phyloP scores from a whole-genome alignment of 1,140 invertebrate species.

The Drosophila littoralis region DNA sequence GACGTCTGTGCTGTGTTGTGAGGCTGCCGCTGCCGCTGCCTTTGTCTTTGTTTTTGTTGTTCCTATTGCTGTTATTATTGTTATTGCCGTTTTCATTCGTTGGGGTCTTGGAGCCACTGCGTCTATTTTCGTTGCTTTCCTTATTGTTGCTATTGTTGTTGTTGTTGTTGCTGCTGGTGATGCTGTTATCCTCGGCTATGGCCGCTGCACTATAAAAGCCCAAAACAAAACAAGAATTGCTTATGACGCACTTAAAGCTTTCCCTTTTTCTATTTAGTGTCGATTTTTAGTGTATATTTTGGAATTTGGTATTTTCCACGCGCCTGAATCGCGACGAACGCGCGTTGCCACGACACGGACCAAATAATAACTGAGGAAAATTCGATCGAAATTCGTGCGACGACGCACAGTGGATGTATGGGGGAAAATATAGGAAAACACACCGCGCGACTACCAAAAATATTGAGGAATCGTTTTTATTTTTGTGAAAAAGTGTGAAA shows the following conservation, averaged over 20 bases:
- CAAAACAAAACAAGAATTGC: slow-evolving; percentile 50
- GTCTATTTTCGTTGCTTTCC: slow-evolving; percentile 35
- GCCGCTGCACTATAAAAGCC: slow-evolving; percentile 55
- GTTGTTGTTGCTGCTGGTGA: slow-evolving; percentile 45
- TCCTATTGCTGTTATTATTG: slow-evolving; percentile 34
- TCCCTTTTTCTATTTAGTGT: slow-evolving; percentile 32
- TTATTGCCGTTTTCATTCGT: slow-evolving; percentile 67
- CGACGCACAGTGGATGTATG: slow-evolving; percentile 40
- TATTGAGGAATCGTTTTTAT: slow-evolving; percentile 82
- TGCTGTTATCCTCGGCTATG: slow-evolving; percentile 58
- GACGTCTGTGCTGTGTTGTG: slow-evolving; percentile 60
- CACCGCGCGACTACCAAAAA: slow-evolving; percentile 54
- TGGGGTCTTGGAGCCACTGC: slow-evolving; percentile 64
- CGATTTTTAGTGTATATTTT: slow-evolving; percentile 23
- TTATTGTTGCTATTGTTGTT: slow-evolving; percentile 15
- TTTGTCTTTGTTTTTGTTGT: slow-evolving; percentile 34
- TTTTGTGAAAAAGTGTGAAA: slow-evolving; percentile 82
- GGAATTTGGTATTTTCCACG: slow-evolving; percentile 46
- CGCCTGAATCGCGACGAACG: slow-evolving; percentile 66
- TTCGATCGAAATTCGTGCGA: slow-evolving; percentile 61
- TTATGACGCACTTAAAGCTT: slow-evolving; percentile 41
- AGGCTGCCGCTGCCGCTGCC: slow-evolving; percentile 48
- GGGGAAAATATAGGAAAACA: slow-evolving; percentile 48
- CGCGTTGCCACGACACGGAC: slow-evolving; percentile 78
- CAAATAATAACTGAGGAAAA: slow-evolving; percentile 77